phyloP scores from a whole-genome alignment of 2,113 vertebrate species.

The Etia nguti region DNA sequence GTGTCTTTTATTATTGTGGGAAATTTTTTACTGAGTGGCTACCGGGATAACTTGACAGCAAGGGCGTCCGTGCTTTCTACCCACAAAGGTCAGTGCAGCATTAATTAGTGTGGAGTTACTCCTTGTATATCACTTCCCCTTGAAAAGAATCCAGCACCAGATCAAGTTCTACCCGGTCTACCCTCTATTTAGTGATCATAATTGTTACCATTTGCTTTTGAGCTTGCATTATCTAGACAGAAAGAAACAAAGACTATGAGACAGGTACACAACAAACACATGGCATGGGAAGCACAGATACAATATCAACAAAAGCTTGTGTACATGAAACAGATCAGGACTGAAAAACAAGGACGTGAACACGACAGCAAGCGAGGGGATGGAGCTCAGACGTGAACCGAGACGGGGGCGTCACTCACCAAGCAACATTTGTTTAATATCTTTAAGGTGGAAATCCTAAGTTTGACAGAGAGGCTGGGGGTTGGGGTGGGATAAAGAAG shows the following conservation, averaged over 20 bases:
- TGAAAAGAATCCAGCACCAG: conserved; percentile 17
- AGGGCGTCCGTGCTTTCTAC: not conserved
- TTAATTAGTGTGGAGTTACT: not conserved
- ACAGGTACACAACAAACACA: not conserved
- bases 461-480: conserved; percentile 62
- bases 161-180: not conserved
- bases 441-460: conserved; percentile 62
- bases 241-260: conserved; percentile 7
- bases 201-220: conserved; percentile 63
- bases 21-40: not conserved
- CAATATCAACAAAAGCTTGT: not conserved
- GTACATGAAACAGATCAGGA: not conserved
- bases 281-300: not conserved
- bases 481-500: not conserved
- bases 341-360: not conserved
- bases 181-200: not conserved
- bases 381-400: not conserved
- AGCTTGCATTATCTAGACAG: conserved; percentile 22
- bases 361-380: not conserved
- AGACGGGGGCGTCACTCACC: conserved; percentile 15
- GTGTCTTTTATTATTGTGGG: not conserved
- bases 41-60: not conserved
- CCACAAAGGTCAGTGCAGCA: conserved; percentile 3
- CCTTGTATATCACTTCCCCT: not conserved
- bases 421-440: not conserved